phyloP scores from a whole-genome alignment of 2,888 invertebrate genomes.

The Hedya salicella region DNA sequence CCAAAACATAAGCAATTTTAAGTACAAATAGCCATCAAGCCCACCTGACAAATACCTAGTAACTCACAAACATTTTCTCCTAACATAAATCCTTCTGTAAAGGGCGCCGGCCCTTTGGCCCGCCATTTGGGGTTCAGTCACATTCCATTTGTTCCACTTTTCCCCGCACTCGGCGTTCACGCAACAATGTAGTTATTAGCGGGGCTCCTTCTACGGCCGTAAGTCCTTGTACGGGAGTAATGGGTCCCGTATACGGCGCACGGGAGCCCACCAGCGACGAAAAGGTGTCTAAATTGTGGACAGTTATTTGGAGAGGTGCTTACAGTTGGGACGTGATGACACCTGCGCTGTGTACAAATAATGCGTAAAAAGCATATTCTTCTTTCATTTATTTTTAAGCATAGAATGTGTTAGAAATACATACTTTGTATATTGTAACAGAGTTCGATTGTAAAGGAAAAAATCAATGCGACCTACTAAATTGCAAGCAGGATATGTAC shows the following conservation, averaged over 20 bases:
- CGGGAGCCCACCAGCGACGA: slow-evolving; percentile 32
- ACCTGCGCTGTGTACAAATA: neutral
- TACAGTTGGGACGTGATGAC: neutral
- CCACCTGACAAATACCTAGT: no score
- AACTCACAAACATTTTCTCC: neutral
- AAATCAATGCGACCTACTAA: no score
- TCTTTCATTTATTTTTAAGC: no score
- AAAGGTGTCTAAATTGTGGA: neutral
- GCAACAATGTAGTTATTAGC: slow-evolving; percentile 7
- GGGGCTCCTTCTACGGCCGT: slow-evolving; percentile 19
- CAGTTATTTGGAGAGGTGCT: slow-evolving; percentile 5
- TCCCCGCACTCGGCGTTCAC: neutral
- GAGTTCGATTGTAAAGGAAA: no score
- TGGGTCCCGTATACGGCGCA: slow-evolving; percentile 8
- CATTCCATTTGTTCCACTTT: slow-evolving; percentile 30
- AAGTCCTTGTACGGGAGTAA: slow-evolving; percentile 13
- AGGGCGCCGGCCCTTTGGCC: slow-evolving; percentile 1
- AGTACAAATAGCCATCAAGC: no score
- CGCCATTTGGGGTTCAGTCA: neutral
- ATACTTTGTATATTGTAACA: no score
- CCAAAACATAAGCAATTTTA: no score
- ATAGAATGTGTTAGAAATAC: no score
- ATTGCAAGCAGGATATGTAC: no score
- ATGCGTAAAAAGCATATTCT: no score
- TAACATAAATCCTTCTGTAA: neutral